A percentile compares a stretch with the other conserved stretches of the same genome.
These are phyloP conservation scores for Theodoxus fluviatilis DNA, from an alignment of 2,888 invertebrate genomes.

Conservation along the genomic window DNA sequence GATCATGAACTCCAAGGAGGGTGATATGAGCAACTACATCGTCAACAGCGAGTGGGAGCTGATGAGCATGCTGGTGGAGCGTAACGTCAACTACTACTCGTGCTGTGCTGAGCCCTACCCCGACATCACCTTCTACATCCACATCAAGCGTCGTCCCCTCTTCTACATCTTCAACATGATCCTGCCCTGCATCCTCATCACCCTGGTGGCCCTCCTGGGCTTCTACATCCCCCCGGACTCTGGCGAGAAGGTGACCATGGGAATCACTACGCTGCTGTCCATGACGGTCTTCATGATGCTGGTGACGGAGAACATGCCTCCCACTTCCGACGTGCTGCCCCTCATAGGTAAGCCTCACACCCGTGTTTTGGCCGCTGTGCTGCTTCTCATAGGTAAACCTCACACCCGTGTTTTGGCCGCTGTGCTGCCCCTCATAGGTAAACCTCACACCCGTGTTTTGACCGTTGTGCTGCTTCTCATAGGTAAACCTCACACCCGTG, in stretches of 20 bases:
- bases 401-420: conserved; percentile 56
- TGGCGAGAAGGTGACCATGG: conserved; percentile 69
- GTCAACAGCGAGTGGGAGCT: conserved; percentile 90
- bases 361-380: conserved; percentile 63
- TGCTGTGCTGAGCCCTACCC: conserved; percentile 68
- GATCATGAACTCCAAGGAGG: conserved; percentile 71
- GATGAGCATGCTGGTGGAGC: conserved; percentile 68
- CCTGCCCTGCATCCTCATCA: conserved; percentile 70
- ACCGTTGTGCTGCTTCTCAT: conserved; percentile 70
- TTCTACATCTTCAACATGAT: conserved; percentile 70
- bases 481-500: conserved; percentile 56
- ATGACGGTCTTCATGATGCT: conserved; percentile 72
- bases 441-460: conserved; percentile 24
- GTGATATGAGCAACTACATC: conserved; percentile 87
- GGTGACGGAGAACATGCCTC: conserved; percentile 71
- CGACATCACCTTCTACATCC: conserved; percentile 68
- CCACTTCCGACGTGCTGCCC: conserved; percentile 70
- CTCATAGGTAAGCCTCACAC: conserved; percentile 66
- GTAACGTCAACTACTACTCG: conserved; percentile 36
- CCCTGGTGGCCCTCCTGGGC: conserved; percentile 69
- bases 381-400: conserved; percentile 69
- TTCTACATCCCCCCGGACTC: conserved; percentile 71
- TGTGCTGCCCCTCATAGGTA: conserved; percentile 70
- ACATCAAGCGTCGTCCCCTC: conserved; percentile 68
- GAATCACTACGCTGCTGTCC: conserved; percentile 70